Percentiles rank a stretch among this genome's conserved stretches.
phyloP scores from a whole-genome alignment of 2,888 invertebrate species.

The Carcina quercana region DNA sequence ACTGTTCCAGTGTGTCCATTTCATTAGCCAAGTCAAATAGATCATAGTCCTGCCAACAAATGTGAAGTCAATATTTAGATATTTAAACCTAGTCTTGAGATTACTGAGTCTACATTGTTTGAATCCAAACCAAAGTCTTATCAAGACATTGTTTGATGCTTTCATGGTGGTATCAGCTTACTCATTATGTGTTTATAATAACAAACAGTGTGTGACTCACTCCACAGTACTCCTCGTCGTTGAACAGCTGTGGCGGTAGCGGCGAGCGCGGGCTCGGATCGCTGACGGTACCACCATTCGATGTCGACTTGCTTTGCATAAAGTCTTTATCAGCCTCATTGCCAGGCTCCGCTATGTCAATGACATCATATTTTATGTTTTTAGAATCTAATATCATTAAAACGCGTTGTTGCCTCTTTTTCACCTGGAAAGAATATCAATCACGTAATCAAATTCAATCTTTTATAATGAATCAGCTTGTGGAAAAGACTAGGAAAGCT shows the following conservation, averaged over 20 bases:
- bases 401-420: constrained; percentile 95
- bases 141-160: too few relatives aligned
- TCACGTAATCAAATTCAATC: constrained; percentile 57
- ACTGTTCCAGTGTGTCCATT: constrained; percentile 90
- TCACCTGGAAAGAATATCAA: constrained; percentile 80
- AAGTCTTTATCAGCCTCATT: constrained; percentile 91
- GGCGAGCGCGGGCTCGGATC: constrained; percentile 85
- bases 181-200: too few relatives aligned
- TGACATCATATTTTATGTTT: constrained; percentile 89
- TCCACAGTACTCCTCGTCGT: constrained; percentile 94
- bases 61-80: too few relatives aligned
- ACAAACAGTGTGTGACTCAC: constrained; percentile 64
- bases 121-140: too few relatives aligned
- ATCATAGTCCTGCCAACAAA: constrained; percentile 92
- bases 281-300: constrained; percentile 82
- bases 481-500: constrained; percentile 44
- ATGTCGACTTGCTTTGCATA: constrained; percentile 91
- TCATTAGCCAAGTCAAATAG: constrained; percentile 94
- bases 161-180: too few relatives aligned
- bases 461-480: constrained; percentile 51
- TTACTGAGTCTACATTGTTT: too few relatives aligned
- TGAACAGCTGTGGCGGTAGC: constrained; percentile 95
- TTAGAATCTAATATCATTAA: constrained; percentile 95
- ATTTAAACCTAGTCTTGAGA: too few relatives aligned
- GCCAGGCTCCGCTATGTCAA: constrained; percentile 97